Evolutionary conservation across 2,888 invertebrate species (phyloP).

Genomic region (Coenonympha arcania): DNA sequence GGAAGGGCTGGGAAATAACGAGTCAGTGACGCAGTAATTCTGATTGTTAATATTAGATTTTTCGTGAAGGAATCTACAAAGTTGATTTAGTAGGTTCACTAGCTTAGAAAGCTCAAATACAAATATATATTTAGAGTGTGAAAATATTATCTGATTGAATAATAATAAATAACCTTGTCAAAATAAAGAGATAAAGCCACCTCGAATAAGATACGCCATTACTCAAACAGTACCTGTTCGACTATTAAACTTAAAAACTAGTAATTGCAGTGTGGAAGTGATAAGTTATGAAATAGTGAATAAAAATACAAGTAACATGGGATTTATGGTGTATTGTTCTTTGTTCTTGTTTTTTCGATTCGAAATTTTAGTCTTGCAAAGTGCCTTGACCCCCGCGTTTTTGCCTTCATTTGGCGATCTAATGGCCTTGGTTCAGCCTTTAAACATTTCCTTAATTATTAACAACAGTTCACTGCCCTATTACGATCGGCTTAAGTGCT

Average conservation of each 20-base stretch:
- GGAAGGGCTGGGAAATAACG: no score
- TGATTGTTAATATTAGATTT: no score
- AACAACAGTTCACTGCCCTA: constrained; percentile 27
- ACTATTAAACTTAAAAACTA: not conserved
- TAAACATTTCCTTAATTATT: constrained; percentile 62
- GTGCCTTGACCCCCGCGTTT: constrained; percentile 61
- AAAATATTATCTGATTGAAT: no score
- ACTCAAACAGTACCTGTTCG: not conserved
- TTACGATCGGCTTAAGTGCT: constrained; percentile 15
- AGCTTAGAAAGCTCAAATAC: no score
- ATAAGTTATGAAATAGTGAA: not conserved
- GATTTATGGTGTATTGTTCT: constrained; percentile 37
- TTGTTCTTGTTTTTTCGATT: constrained; percentile 51
- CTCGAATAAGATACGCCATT: not conserved
- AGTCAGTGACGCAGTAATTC: no score
- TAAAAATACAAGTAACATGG: constrained; percentile 14
- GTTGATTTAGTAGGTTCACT: no score
- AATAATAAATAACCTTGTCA: not conserved
- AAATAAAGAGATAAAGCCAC: not conserved
- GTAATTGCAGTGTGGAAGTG: constrained; percentile 1
- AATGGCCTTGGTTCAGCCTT: constrained; percentile 54
- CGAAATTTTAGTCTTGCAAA: constrained; percentile 49
- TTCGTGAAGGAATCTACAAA: no score
- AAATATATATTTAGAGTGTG: no score
- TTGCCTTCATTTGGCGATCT: constrained; percentile 50